Percentiles rank a stretch among this genome's conserved stretches.
These are phyloP conservation scores for Gerris buenoi DNA, from an alignment of 1,140 invertebrate genomes.

Conservation along the genomic window DNA sequence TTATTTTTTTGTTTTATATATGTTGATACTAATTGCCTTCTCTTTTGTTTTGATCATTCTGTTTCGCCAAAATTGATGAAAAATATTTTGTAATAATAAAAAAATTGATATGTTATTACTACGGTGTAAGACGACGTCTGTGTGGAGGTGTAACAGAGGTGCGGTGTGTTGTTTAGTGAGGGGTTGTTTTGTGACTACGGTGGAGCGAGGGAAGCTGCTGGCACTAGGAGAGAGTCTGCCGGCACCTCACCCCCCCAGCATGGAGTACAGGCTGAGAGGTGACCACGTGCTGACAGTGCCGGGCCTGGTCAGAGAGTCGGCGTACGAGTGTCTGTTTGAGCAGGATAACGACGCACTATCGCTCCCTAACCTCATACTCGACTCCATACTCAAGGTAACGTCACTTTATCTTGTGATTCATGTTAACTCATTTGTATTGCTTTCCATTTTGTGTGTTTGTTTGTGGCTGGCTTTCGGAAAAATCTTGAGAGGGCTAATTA, in stretches of 20 bases:
- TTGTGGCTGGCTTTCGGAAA: no score
- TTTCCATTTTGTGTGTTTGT: no score
- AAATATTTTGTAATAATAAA: no score
- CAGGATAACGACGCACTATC: conserved; percentile 68
- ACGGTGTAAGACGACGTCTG: not conserved
- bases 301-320: conserved; percentile 56
- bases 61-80: no score
- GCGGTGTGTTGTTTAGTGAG: conserved; percentile 25
- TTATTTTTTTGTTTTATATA: no score
- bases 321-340: conserved; percentile 70
- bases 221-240: conserved; percentile 25
- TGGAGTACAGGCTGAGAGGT: conserved; percentile 57
- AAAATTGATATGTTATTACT: not conserved
- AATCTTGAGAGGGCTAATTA: no score
- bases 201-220: conserved; percentile 47
- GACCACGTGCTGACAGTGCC: conserved; percentile 42
- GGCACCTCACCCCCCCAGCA: conserved; percentile 33
- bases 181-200: conserved; percentile 68
- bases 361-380: conserved; percentile 66
- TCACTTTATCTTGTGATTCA: not conserved
- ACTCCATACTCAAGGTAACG: conserved; percentile 56
- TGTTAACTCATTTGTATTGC: not conserved
- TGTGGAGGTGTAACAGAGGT: not conserved
- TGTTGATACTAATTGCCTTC: no score
- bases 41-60: no score